These are phyloP conservation scores for Stictocephala bisonia DNA, from an alignment of 2,888 invertebrate genomes.

Conservation along the genomic window DNA sequence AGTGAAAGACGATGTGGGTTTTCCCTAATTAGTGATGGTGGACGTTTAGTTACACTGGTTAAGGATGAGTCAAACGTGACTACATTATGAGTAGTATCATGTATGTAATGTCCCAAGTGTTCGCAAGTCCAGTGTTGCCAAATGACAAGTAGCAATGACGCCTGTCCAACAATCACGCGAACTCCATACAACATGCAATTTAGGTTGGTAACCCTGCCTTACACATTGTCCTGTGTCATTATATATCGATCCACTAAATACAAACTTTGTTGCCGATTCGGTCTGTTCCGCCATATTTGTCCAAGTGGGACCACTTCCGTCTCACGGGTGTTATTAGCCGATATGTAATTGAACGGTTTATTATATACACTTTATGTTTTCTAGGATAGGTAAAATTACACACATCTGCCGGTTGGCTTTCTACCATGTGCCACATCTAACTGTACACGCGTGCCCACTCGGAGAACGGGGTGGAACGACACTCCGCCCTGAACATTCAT, in stretches of 20 bases:
- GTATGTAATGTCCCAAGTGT: too few species aligned
- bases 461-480: too few species aligned
- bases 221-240: conserved; percentile 35
- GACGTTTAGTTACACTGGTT: too few species aligned
- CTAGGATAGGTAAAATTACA: conserved; percentile 1
- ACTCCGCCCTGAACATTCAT: too few species aligned
- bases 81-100: too few species aligned
- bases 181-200: conserved; percentile 1
- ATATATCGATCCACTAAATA: conserved; percentile 39
- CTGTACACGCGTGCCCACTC: too few species aligned
- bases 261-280: conserved; percentile 29
- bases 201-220: conserved; percentile 17
- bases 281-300: conserved; percentile 36
- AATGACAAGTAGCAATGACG: too few species aligned
- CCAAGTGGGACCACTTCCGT: conserved; percentile 18
- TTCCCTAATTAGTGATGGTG: too few species aligned
- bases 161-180: conserved; percentile 26
- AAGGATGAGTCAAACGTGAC: too few species aligned
- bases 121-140: conserved; percentile 27
- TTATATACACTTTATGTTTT: not conserved
- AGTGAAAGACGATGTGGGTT: too few species aligned
- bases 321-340: conserved; percentile 1
- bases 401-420: conserved; percentile 7
- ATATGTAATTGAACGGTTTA: conserved; percentile 10
- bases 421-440: conserved; percentile 24